Evolutionary conservation across 2,113 vertebrate species (phyloP).

Genomic region (Notothenia rossii): DNA sequence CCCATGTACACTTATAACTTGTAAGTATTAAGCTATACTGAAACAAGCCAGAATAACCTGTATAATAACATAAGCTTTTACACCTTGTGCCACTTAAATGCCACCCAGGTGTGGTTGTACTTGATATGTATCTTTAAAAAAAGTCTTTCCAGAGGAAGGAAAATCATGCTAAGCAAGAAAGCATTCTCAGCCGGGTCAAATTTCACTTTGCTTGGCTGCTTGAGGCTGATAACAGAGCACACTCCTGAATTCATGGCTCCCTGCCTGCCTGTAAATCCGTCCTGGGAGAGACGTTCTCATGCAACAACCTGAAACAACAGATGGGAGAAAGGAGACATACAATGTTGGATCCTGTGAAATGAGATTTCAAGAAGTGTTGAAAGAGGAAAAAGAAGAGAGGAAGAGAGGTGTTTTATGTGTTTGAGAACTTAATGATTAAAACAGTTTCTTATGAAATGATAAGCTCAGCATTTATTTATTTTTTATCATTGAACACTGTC

Average conservation of each 20-base stretch:
- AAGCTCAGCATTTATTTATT: neutral
- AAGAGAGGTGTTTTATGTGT: neutral
- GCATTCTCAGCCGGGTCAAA: conserved; percentile 56
- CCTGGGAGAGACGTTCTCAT: conserved; percentile 44
- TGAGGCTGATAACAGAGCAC: conserved; percentile 59
- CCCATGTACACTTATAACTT: neutral
- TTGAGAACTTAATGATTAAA: neutral
- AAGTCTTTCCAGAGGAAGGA: conserved; percentile 44
- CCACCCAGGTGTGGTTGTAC: conserved; percentile 8
- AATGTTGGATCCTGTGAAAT: neutral
- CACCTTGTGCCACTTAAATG: conserved; percentile 16
- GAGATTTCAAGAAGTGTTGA: neutral
- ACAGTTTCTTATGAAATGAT: neutral
- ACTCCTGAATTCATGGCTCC: conserved; percentile 59
- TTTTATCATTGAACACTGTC: neutral
- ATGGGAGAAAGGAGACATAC: conserved; percentile 19
- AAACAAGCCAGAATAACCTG: neutral
- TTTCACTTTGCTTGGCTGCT: conserved; percentile 73
- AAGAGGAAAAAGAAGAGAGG: no score
- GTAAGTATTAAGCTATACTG: neutral
- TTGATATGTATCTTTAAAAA: conserved; percentile 40
- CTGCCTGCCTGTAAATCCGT: conserved; percentile 56
- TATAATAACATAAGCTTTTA: conserved; percentile 6
- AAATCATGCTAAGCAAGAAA: conserved; percentile 45
- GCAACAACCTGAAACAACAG: conserved; percentile 44